Evolutionary conservation across 2,888 invertebrate species (phyloP).

Genomic region (Ectemnius lituratus): DNA sequence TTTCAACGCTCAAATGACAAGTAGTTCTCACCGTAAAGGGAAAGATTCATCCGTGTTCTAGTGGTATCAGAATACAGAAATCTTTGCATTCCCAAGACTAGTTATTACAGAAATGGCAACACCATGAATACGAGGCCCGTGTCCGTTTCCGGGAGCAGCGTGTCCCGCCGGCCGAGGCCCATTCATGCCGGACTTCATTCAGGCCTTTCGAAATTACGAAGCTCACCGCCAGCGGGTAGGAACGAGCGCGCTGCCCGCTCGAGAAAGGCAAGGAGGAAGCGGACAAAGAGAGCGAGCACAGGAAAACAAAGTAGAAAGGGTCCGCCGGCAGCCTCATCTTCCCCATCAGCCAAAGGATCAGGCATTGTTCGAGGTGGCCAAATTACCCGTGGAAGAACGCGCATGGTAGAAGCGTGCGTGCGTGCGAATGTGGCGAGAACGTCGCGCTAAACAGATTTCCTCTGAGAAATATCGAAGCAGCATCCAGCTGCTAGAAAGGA

Average conservation of each 20-base stretch:
- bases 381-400: conserved; percentile 51
- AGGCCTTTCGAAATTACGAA: conserved; percentile 65
- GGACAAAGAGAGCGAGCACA: no score
- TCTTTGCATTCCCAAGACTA: not conserved
- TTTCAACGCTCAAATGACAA: conserved; percentile 13
- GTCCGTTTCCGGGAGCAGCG: conserved; percentile 64
- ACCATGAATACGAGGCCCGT: conserved; percentile 22
- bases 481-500: not conserved
- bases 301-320: conserved; percentile 19
- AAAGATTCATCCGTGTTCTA: not conserved
- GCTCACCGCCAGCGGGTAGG: conserved; percentile 2
- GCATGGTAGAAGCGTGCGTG: conserved; percentile 48
- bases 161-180: conserved; percentile 55
- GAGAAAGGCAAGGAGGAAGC: no score
- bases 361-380: conserved; percentile 51
- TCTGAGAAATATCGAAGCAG: conserved; percentile 31
- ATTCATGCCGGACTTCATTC: conserved; percentile 73
- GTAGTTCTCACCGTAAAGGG: not conserved
- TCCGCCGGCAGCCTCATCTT: conserved; percentile 2
- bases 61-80: conserved; percentile 30
- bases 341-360: not conserved
- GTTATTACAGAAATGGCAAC: conserved; percentile 13
- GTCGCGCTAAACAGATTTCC: conserved; percentile 65
- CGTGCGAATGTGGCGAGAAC: conserved; percentile 28
- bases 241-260: conserved; percentile 6